Evolutionary conservation across 2,797 vertebrate genomes (phyloP).

Genomic region (Gobio occitaniae): DNA sequence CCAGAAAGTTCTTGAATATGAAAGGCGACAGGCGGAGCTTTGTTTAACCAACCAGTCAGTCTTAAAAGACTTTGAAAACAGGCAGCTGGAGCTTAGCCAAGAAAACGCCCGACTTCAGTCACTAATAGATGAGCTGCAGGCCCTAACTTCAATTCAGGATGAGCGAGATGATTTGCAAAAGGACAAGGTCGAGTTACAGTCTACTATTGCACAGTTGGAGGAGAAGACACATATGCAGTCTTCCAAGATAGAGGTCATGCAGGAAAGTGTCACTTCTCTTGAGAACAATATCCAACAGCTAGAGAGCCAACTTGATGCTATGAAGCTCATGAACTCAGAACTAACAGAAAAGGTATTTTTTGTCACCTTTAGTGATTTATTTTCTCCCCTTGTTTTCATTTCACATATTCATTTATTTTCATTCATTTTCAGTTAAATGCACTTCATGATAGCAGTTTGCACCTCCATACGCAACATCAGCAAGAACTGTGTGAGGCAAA

Average conservation of each 20-base stretch:
- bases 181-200: slow-evolving; percentile 65
- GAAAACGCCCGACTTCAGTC: slow-evolving; percentile 72
- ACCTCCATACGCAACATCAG: slow-evolving; percentile 67
- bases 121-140: slow-evolving; percentile 69
- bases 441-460: slow-evolving; percentile 57
- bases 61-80: slow-evolving; percentile 65
- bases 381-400: neutral
- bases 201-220: slow-evolving; percentile 40
- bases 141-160: slow-evolving; percentile 62
- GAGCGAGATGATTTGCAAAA: slow-evolving; percentile 72
- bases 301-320: slow-evolving; percentile 74
- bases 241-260: slow-evolving; percentile 59
- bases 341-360: slow-evolving; percentile 80
- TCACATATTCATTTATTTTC: neutral
- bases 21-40: slow-evolving; percentile 67
- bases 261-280: slow-evolving; percentile 63
- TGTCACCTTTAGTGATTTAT: neutral
- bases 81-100: slow-evolving; percentile 65
- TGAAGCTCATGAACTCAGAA: slow-evolving; percentile 67
- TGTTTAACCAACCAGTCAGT: slow-evolving; percentile 63
- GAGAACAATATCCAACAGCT: slow-evolving; percentile 70
- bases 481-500: slow-evolving; percentile 57
- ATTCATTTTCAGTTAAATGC: slow-evolving; percentile 69
- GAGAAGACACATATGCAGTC: neutral
- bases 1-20: slow-evolving; percentile 71